These are phyloP conservation scores for Pyrrhura leucotis DNA, from an alignment of 2,797 vertebrate species.

Conservation along the genomic window DNA sequence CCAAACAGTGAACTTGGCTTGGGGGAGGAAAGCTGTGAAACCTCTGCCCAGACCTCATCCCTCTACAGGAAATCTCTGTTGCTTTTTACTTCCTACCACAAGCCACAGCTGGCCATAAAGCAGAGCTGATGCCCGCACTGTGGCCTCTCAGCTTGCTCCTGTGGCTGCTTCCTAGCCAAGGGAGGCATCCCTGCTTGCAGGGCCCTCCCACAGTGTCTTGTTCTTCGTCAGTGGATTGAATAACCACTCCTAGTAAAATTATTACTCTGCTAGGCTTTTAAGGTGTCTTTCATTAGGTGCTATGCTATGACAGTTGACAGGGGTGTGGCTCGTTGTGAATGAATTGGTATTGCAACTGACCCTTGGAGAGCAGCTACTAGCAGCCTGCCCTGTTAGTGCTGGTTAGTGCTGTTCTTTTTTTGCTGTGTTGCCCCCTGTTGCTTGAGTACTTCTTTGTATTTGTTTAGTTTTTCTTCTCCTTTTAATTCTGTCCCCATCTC, in stretches of 20 bases:
- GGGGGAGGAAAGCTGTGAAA: background rate
- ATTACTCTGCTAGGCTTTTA: background rate
- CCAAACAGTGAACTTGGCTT: background rate
- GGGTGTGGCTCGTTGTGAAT: background rate
- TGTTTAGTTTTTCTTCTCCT: background rate
- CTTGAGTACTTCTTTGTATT: background rate
- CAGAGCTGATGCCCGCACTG: background rate
- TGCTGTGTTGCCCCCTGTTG: background rate
- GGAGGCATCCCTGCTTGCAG: background rate
- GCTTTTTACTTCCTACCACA: conserved; percentile 9
- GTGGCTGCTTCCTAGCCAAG: background rate
- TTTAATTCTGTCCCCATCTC: background rate
- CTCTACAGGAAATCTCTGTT: background rate
- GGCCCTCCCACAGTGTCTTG: rapidly evolving
- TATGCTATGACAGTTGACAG: background rate
- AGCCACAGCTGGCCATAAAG: background rate
- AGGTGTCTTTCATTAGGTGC: background rate
- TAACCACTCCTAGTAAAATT: background rate
- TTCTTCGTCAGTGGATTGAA: background rate
- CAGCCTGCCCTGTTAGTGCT: background rate
- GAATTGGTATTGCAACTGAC: background rate
- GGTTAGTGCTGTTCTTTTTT: background rate
- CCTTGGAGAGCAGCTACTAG: background rate
- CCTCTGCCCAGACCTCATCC: background rate
- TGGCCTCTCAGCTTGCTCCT: background rate